Base-by-base conservation (phyloP, 1,140 invertebrate genomes). In the Euwallacea fornicatus region DNA sequence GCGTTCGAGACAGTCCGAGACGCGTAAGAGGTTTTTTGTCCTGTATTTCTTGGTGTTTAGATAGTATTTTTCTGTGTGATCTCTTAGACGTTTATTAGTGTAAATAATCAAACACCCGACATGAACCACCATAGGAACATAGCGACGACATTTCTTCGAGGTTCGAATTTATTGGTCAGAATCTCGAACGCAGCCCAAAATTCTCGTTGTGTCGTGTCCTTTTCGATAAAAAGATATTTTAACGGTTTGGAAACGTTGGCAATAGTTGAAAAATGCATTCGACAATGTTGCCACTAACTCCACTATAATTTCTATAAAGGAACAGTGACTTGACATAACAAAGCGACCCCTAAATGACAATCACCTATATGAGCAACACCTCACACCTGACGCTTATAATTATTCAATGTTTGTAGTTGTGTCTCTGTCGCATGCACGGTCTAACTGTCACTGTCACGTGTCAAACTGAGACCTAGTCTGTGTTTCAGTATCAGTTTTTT, bases 401-500 rank as follows among this genome's bases (percentile, higher is more conserved):
- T 33, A 33, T 2, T 33, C 4, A 33, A 33, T 33, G 21, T 33
- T 33, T 33, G 21, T 33, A 33, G 21, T 33, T 33, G 21, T 33
- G 21, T 33, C 21, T 33, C 21, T 33, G 21, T 33, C 21, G 21
- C 21, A 33, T 33, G 21, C 4, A 33, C 21, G 21, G 4, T 4
- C 21, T 4, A 33, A 33, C 1, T 33, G 4, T 33, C 21, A 33
- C 21, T 10, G 46, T 13, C 46, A 50, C 2, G 9, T 50, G 13
- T 50, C 13, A 50, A 50, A 13, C 9, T 13, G 46, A 50, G 13
- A 56, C 11, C 16, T 46, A 50, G 16, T 81, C 76, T 77, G 71
- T 84, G 81, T 91, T 90, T 77, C 89, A 91, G 90, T 90, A 89
- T 83, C 88, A 90, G 83, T 85, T 91, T 83, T 90, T 90, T 85